Evolutionary conservation across 2,888 invertebrate genomes (phyloP).

Genomic region (Chydorus sphaericus): DNA sequence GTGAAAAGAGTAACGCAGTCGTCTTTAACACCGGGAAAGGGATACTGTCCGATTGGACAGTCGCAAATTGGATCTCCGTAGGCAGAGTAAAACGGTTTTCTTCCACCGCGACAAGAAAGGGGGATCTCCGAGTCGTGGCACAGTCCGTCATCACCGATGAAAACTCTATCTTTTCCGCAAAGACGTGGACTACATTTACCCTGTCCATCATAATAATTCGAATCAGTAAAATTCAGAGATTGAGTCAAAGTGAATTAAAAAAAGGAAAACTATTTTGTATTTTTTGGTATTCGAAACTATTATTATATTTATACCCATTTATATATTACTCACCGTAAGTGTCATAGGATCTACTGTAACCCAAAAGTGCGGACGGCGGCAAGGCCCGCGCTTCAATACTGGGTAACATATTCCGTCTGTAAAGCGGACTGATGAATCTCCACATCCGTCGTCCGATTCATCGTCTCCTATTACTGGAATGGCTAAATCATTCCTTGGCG

Average conservation of each 20-base stretch:
- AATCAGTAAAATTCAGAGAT: too few relatives aligned
- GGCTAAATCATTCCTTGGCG: too few relatives aligned
- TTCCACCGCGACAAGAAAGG: slow-evolving; percentile 6
- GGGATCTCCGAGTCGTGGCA: slow-evolving; percentile 11
- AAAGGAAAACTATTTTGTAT: too few relatives aligned
- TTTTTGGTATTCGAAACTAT: too few relatives aligned
- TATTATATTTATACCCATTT: too few relatives aligned
- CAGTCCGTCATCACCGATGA: slow-evolving; percentile 6
- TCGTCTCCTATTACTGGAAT: too few relatives aligned
- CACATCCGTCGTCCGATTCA: slow-evolving; percentile 13
- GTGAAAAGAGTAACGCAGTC: slow-evolving; percentile 12
- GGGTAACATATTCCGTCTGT: slow-evolving; percentile 8
- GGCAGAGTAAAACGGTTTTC: slow-evolving; percentile 10
- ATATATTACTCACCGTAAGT: too few relatives aligned
- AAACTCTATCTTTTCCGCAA: slow-evolving; percentile 9
- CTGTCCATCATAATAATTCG: not conserved
- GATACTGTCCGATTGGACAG: slow-evolving; percentile 11
- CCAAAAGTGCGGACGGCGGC: not conserved
- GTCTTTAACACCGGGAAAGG: slow-evolving; percentile 4
- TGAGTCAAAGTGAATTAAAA: too few relatives aligned
- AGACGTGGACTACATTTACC: slow-evolving; percentile 8
- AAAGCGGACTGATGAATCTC: slow-evolving; percentile 1
- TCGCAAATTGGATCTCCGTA: slow-evolving; percentile 14
- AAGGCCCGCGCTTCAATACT: slow-evolving; percentile 10
- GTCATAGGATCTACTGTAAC: slow-evolving; percentile 14